Evolutionary conservation across 2,888 invertebrate genomes (phyloP), one percentile per base, ranked within the genome.

Genomic region (Ptychoptera albimana): DNA sequence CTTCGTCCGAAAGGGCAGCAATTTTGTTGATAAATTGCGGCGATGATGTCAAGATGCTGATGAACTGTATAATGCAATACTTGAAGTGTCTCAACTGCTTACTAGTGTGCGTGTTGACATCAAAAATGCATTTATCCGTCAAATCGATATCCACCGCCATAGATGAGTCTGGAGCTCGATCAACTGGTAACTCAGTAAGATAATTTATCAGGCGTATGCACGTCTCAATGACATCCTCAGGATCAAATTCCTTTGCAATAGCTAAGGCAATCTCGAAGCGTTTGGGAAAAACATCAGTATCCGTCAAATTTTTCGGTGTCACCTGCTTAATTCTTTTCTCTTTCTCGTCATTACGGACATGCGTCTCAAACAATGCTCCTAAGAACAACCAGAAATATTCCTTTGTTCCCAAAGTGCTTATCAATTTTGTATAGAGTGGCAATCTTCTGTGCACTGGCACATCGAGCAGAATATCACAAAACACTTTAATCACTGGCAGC

Each of bases 371-470:
- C 1, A 82, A 66, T 13, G 86, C 61, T 43, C 79, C 72, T 14
- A 83, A 64, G 54, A 86, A 85, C 11, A 80, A 64, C 73, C 83
- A 78, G 1, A 86, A 65, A 58, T 79, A 76, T 44, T 77, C 68
- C 46, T 72, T 68, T 0, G 74, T 63, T 8, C 73, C 73, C 1
- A 93, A 67, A 1, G 85, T 81, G 31, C 75, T 71, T n/a, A 93
- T 66, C 2, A 94, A 68, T 53, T 84, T 83, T 31, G 70, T 72
- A 50, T 91, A 92, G 1, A 96, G 66, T 0, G 85, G 81, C 45
- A 81, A 65, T 45, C 92, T 71, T 38, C 97, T 74, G 62, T 98
- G 97, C 54, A 87, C 85, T 0, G 97, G 96, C 12, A 98, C 87
- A 63, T 97, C 89, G 1, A 86, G 70, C 38, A 93, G 73, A 0